phyloP scores from a whole-genome alignment of 1,140 invertebrate species.

The Leptinotarsa texana region DNA sequence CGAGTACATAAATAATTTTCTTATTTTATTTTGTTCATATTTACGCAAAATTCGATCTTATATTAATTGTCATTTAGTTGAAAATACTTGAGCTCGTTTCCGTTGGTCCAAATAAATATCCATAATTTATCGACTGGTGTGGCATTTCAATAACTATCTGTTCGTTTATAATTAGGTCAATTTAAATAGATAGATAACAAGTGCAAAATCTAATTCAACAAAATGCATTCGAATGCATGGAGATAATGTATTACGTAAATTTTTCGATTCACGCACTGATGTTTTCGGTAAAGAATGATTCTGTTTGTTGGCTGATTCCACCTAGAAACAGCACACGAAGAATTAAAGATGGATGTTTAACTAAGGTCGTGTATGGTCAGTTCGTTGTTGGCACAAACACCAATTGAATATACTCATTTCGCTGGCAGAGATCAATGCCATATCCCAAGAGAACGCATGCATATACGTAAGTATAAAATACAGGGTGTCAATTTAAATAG shows the following conservation, averaged over 20 bases:
- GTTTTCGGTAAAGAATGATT: background rate
- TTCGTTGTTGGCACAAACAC: background rate
- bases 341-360: background rate
- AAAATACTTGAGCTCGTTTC: constrained; percentile 31
- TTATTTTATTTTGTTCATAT: constrained; percentile 48
- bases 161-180: constrained; percentile 50
- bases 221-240: constrained; percentile 25
- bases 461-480: too few relatives aligned
- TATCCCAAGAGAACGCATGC: too few relatives aligned
- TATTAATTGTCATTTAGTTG: constrained; percentile 34
- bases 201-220: constrained; percentile 33
- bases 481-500: too few relatives aligned
- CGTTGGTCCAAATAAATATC: constrained; percentile 34
- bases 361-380: background rate
- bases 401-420: too few relatives aligned
- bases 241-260: constrained; percentile 21
- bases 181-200: constrained; percentile 47
- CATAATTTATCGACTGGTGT: constrained; percentile 41
- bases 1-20: constrained; percentile 48
- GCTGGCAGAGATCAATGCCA: too few relatives aligned
- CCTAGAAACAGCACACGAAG: background rate
- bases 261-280: constrained; percentile 10
- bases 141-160: constrained; percentile 46
- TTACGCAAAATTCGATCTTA: constrained; percentile 51
- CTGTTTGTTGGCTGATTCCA: background rate